Conservation (phyloP, 2,113 vertebrate species). For the Prietella phreatophila region DNA sequence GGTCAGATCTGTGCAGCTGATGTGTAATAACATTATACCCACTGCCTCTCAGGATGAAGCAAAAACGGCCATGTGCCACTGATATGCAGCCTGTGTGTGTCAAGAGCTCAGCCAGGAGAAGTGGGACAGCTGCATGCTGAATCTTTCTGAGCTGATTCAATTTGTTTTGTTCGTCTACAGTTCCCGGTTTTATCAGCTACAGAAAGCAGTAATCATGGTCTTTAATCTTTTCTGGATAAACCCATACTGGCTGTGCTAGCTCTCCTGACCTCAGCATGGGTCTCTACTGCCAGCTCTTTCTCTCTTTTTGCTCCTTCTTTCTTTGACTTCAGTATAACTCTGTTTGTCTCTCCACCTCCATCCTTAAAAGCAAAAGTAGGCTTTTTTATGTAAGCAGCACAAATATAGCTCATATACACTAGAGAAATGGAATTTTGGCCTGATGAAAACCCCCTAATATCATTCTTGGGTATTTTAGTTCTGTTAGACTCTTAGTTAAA, state of each 20-base stretch:
- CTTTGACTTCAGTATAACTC: background rate
- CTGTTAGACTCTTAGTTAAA: background rate
- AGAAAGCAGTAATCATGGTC: conserved; percentile 67
- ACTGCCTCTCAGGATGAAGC: conserved; percentile 24
- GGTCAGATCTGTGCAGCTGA: background rate
- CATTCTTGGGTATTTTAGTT: background rate
- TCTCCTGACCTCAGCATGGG: conserved; percentile 2
- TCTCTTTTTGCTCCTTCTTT: conserved; percentile 6
- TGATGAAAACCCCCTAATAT: background rate
- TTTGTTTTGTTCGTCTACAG: conserved; percentile 69
- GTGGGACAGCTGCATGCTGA: conserved; percentile 69
- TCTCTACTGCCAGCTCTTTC: background rate
- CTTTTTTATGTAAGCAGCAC: conserved; percentile 10
- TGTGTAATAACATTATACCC: background rate
- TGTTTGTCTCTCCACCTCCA: background rate
- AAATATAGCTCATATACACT: conserved; percentile 7
- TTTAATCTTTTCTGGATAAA: conserved; percentile 69
- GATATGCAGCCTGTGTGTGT: conserved; percentile 19
- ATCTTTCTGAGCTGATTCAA: conserved; percentile 73
- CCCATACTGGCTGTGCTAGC: conserved; percentile 32
- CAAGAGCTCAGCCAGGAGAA: conserved; percentile 18
- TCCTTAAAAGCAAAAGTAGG: background rate
- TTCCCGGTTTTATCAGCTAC: conserved; percentile 58
- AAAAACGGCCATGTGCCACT: conserved; percentile 17
- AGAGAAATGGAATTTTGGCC: conserved; percentile 8